Conservation (phyloP, 2,113 vertebrate genomes). For the Cochlearius cochlearius region DNA sequence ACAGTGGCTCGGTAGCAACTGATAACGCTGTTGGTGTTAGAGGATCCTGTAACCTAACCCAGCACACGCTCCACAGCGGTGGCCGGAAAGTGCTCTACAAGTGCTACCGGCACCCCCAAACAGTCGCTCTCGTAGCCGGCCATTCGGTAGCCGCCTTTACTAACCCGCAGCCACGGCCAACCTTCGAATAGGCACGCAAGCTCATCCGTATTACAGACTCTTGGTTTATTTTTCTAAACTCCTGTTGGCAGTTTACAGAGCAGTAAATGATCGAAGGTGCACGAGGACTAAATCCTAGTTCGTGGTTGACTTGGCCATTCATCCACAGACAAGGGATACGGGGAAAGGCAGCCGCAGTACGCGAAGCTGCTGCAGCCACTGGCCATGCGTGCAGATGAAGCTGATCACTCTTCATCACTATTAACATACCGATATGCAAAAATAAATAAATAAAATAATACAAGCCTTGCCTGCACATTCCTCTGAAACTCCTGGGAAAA, state of each 20-base stretch:
- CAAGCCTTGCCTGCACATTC: background rate
- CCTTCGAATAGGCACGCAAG: background rate
- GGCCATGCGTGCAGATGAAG: background rate
- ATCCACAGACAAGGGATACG: background rate
- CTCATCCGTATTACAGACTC: too few relatives aligned
- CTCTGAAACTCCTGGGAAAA: background rate
- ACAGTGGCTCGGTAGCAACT: background rate
- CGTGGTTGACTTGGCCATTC: background rate
- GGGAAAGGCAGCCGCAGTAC: background rate
- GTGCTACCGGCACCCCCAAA: background rate
- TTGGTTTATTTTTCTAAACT: background rate
- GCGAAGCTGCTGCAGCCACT: background rate
- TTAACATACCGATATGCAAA: background rate
- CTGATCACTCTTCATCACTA: background rate
- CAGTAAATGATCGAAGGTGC: background rate
- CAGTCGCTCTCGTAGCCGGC: background rate
- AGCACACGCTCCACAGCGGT: background rate
- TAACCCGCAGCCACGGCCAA: background rate
- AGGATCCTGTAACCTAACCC: background rate
- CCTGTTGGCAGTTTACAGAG: background rate
- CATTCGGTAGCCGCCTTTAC: background rate
- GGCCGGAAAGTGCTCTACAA: background rate
- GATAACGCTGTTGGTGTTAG: background rate
- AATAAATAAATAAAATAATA: background rate
- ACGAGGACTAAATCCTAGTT: background rate